phyloP scores from a whole-genome alignment of 2,888 invertebrate genomes.

The Mimumesa dahlbomi region DNA sequence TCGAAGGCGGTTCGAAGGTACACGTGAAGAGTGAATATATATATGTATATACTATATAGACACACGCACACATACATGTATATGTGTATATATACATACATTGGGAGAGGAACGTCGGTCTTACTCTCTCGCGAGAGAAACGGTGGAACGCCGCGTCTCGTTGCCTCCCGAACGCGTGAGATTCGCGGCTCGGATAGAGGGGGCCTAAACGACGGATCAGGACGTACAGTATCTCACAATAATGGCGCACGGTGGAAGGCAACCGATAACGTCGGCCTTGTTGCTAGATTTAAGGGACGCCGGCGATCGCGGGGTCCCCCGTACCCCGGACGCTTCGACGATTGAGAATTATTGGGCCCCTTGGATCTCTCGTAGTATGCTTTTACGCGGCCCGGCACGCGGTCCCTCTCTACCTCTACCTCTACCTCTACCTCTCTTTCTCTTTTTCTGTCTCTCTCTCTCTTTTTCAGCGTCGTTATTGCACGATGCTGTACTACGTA shows the following conservation, averaged over 20 bases:
- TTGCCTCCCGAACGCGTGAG: constrained; percentile 54
- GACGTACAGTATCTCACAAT: constrained; percentile 65
- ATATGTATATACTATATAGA: no score
- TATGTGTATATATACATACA: no score
- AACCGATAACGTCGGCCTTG: constrained; percentile 64
- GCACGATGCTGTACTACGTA: constrained; percentile 32
- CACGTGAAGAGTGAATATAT: no score
- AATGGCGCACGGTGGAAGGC: constrained; percentile 64
- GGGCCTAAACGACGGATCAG: constrained; percentile 65
- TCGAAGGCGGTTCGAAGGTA: constrained; percentile 22
- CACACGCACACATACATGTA: no score
- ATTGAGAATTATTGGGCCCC: constrained; percentile 67
- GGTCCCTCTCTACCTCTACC: background rate
- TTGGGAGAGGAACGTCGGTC: background rate
- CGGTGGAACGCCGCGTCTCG: constrained; percentile 7
- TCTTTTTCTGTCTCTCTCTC: background rate
- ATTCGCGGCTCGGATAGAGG: constrained; percentile 62
- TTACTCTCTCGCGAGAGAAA: constrained; percentile 9
- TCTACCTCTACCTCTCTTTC: background rate
- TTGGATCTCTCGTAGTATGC: no score
- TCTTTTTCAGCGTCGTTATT: constrained; percentile 34
- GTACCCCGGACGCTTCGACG: constrained; percentile 46
- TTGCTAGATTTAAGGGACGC: constrained; percentile 65
- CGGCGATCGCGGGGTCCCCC: constrained; percentile 28
- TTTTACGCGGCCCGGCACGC: constrained; percentile 23